Evolutionary conservation across 2,888 invertebrate genomes (phyloP), one percentile per base, ranked within the genome.

Genomic region (Yponomeuta cagnagella): DNA sequence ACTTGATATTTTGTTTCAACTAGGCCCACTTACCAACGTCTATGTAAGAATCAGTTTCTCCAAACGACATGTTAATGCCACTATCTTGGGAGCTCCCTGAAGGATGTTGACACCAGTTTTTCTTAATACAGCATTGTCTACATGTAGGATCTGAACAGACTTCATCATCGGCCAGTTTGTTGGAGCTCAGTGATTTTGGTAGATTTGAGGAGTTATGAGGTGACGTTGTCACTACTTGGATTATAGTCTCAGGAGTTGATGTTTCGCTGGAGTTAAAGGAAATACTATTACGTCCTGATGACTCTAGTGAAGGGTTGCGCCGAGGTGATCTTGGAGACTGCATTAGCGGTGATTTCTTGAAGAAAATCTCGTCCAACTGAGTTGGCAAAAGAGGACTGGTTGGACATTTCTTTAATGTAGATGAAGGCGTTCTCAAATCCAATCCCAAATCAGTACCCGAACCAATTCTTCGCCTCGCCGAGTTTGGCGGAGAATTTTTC

Each of bases 41-140:
- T 73, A 87, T 76, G 78, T 85, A 93, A n/a, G 93, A 90, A 72
- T 95, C 95, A 12, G 93, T 93, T 76, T 96, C 96, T 69, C 94
- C 94, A 82, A 95, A 95, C 12, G 94, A 94, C 85, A 96, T 89
- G 80, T 96, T 96, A 72, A 96, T 96, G 1, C 96, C 96, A 77
- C 96, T 96, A 80, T 96, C 96, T 82, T 96, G 96, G 6, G 95
- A 96, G 78, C 96, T 95, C 70, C 95, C 93, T 71, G 95, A 95
- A 72, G 94, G 94, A 70, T 95, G 94, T 76, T 94, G 93, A 73
- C 95, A 94, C 84, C 95, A 94, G 43, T 92, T 91, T 77, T 94
- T 93, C 73, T 94, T 93, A 73, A 89, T 88, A 77, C 84, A 82
- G 79, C 84, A 90, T 74, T 90, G 93, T 88, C 89, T 86, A 77